Evolutionary conservation across 2,888 invertebrate species (phyloP), one percentile per base, ranked within the genome.

Genomic region (Dioctria linearis): DNA sequence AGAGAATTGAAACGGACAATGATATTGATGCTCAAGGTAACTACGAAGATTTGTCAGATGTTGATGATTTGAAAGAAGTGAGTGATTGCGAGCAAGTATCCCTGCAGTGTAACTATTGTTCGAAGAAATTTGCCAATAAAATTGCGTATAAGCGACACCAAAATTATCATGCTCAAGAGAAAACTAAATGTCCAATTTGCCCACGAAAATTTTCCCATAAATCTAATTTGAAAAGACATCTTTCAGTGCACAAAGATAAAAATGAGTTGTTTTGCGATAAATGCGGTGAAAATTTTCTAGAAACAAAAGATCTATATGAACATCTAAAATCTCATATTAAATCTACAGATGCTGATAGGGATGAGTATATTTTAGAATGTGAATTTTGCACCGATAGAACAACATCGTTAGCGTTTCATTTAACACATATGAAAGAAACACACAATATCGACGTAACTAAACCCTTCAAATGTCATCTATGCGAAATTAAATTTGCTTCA

Each of bases 191-290:
- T 40, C 81, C 82, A 3, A 63, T 82, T 37, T 83, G 83, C 42
- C 13, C 67, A 6, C 61, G 79, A 46, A 42, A 75, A 39, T 82
- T 82, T 46, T 42, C 75, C 6, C 81, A 80, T 37, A 81, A 80
- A 71, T 80, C 81, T 39, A 82, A 83, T 78, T 78, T 83, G 13
- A 82, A 82, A 37, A 73, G 81, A 2, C 82, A 83, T 46, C 51
- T 83, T 3, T 11, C 49, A 54, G 49, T 73, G 11, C 83, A 83
- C 39, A 78, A 76, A 11, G 54, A 79, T 11, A 46, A 80, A 43
- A 43, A 49, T 13, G 46, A 49, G n/a, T 66, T 82, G 8, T 59
- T 57, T 3, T 83, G 83, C 54, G 80, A 82, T 37, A 46, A 79
- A 69, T 83, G 83, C 51, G 69, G 59, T 11, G 71, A 80, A 80